Conservation (phyloP, 2,113 vertebrate genomes). For the Ifrita kowaldi region DNA sequence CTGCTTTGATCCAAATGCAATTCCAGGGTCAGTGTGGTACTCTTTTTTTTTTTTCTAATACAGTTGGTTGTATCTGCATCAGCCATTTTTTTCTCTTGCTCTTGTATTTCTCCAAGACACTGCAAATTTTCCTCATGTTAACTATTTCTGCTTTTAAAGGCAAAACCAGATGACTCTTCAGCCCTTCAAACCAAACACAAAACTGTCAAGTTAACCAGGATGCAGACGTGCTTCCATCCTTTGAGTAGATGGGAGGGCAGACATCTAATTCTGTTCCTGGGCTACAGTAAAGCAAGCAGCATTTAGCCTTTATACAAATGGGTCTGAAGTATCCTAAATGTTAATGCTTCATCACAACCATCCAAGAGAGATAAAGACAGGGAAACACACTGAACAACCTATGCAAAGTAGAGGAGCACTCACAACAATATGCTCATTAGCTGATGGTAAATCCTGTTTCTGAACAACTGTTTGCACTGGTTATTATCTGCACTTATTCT, state of each 20-base stretch:
- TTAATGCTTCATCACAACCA: neutral
- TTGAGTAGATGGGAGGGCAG: neutral
- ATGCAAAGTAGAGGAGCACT: neutral
- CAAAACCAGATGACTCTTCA: neutral
- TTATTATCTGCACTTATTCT: neutral
- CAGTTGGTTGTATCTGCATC: neutral
- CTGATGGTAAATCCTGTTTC: neutral
- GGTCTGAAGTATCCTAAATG: neutral
- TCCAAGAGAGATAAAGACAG: neutral
- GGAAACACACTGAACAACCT: neutral
- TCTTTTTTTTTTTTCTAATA: neutral
- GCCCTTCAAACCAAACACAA: neutral
- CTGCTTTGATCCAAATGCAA: neutral
- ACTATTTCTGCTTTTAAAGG: neutral
- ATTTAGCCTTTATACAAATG: neutral
- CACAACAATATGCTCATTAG: neutral
- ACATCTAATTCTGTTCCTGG: neutral
- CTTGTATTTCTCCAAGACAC: neutral
- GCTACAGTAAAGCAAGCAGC: neutral
- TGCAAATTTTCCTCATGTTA: neutral
- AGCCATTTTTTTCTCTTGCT: neutral
- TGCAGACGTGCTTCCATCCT: neutral
- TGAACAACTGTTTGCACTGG: neutral
- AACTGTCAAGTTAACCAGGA: neutral
- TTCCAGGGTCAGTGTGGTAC: neutral